Conservation (phyloP, 2,888 invertebrate genomes). For the Drosophila prolongata region DNA sequence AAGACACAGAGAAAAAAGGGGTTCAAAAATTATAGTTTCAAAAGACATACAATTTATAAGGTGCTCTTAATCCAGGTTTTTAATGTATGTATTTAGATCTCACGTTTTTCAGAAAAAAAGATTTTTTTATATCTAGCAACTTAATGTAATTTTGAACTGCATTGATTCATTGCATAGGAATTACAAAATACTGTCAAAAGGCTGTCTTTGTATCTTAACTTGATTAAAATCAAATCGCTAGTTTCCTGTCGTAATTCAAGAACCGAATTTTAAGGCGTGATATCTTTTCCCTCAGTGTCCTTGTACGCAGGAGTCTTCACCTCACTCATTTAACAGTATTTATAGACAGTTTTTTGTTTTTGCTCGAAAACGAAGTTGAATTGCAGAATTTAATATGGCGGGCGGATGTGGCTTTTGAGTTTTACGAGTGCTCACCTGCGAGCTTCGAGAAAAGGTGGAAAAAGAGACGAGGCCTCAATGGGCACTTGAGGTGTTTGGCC, state of each 20-base stretch:
- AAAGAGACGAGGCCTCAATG: constrained; percentile 23
- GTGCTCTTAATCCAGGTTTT: too few species aligned
- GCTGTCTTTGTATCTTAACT: too few species aligned
- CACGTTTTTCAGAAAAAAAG: too few species aligned
- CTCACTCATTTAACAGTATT: constrained; percentile 57
- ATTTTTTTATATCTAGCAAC: too few species aligned
- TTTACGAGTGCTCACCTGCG: constrained; percentile 48
- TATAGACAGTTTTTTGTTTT: constrained; percentile 59
- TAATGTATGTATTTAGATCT: too few species aligned
- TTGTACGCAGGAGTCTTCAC: constrained; percentile 16
- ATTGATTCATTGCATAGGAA: too few species aligned
- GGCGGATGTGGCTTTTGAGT: constrained; percentile 61
- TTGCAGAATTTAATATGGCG: constrained; percentile 59
- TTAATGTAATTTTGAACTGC: background rate
- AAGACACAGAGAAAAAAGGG: constrained; percentile 17
- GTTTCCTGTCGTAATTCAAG: too few species aligned
- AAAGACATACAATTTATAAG: background rate
- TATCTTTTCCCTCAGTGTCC: constrained; percentile 10
- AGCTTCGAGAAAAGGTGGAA: constrained; percentile 17
- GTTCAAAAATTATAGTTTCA: background rate
- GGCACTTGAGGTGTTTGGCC: constrained; percentile 44
- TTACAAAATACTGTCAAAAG: too few species aligned
- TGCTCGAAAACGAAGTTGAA: constrained; percentile 54
- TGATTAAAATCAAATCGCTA: too few species aligned
- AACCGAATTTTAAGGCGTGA: too few species aligned